Evolutionary conservation across 2,113 vertebrate species (phyloP).

Genomic region (Dendrocopos noguchii): DNA sequence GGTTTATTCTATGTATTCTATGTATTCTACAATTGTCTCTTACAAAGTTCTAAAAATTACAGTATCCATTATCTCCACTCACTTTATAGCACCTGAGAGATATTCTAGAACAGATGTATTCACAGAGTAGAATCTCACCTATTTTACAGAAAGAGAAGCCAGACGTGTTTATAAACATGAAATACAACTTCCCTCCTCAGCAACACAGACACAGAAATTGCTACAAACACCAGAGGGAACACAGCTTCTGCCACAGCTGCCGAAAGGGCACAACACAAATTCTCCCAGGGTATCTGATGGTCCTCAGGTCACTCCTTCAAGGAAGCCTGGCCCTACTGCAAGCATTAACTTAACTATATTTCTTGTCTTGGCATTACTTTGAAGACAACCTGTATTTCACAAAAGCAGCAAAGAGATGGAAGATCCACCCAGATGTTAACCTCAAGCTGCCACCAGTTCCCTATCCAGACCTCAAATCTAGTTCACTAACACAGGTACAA

Average conservation of each 20-base stretch:
- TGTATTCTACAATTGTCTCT: not conserved
- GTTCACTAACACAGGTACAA: not conserved
- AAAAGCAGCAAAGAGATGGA: not conserved
- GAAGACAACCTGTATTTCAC: not conserved
- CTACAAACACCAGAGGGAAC: not conserved
- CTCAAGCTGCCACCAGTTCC: not conserved
- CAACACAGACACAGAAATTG: not conserved
- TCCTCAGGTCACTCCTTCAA: not conserved
- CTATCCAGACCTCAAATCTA: not conserved
- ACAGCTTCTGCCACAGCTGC: not conserved
- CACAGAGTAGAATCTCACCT: not conserved
- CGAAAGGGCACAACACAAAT: not conserved
- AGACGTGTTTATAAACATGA: not conserved
- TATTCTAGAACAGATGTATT: not conserved
- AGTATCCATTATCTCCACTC: not conserved
- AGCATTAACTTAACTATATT: not conserved
- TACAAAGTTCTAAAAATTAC: not conserved
- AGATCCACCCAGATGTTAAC: not conserved
- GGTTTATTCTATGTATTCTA: too few species aligned
- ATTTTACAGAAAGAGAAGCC: not conserved
- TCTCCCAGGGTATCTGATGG: not conserved
- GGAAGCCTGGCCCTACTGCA: not conserved
- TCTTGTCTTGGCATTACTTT: not conserved
- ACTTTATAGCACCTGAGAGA: not conserved
- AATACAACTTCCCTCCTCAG: not conserved